Base-by-base conservation (phyloP, 2,113 vertebrate genomes). In the Chrysochloris asiatica region DNA sequence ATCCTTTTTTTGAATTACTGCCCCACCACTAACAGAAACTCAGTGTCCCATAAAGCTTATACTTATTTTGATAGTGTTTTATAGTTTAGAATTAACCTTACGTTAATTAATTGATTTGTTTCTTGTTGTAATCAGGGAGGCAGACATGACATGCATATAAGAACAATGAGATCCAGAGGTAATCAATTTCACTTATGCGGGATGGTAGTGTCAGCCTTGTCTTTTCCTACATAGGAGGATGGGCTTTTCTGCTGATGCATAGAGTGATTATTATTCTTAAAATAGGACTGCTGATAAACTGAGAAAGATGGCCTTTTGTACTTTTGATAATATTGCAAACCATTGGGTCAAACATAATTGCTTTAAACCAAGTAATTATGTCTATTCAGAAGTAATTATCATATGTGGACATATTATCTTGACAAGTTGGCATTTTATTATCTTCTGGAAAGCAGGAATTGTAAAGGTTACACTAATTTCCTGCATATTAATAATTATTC, bases 391-490 rank as follows among this genome's bases (percentile, higher is more conserved):
- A 54, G 24, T 67, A 79, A 80, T 73, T 75, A 73, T 86, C 11
- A 38, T 28, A 38, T 67, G 36, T 72, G 21, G 84, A 61, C 4
- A 36, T 38, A 63, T 14, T 45, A 61, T 88, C 90, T 93, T 76
- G 52, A 86, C 13, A 81, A 59, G 11, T 72, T 90, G 59, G 13
- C 47, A 61, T 72, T 47, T 95, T 50, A 24, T 56, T 56, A 36
- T 84, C 43, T 65, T 65, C 38, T 84, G 33, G 36, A 11, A 80
- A 89, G 36, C 26, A 45, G 90, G 65, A 76, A 59, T 52, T 90
- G 11, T 24, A 61, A 92, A 90, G 30, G 43, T 56, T 78, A 30
- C 3, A 17, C 86, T 77, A 45, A 65, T 86, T 93, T 93, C 90
- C 33, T 67, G 6, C 50, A 3, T 76, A 9, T 72, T 77, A 67